phyloP scores from a whole-genome alignment of 2,888 invertebrate genomes.

The Macrophya annulata region DNA sequence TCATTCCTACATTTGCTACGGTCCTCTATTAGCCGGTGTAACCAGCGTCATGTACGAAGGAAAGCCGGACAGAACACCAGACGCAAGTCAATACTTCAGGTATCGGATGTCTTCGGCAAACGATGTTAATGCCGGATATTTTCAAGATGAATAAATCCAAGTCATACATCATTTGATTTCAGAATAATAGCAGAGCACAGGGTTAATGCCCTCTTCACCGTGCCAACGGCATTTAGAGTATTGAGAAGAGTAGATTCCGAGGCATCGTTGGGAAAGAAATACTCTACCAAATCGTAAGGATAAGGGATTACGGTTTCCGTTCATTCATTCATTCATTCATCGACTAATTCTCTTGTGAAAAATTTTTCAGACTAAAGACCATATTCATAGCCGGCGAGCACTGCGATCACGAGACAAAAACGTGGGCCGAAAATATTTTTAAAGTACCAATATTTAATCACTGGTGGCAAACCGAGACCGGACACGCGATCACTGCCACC shows the following conservation, averaged over 20 bases:
- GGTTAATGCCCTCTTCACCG: conserved; percentile 92
- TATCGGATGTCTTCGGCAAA: conserved; percentile 70
- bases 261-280: conserved; percentile 85
- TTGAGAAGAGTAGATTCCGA: conserved; percentile 91
- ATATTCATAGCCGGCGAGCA: conserved; percentile 96
- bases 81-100: conserved; percentile 96
- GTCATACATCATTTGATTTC: conserved; percentile 59
- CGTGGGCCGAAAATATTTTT: conserved; percentile 88
- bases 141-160: not conserved
- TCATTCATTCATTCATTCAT: not conserved
- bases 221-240: conserved; percentile 94
- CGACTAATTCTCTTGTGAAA: not conserved
- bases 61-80: conserved; percentile 96
- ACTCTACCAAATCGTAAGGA: conserved; percentile 85
- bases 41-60: conserved; percentile 95
- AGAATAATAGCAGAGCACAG: conserved; percentile 94
- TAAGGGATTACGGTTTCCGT: not conserved
- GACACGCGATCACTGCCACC: conserved; percentile 93
- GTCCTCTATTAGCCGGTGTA: conserved; percentile 90
- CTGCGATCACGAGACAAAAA: conserved; percentile 94
- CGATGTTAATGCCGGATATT: not conserved
- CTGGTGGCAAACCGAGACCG: conserved; percentile 99
- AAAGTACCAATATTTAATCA: conserved; percentile 92
- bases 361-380: conserved; percentile 80
- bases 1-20: conserved; percentile 97